Percentiles rank a stretch among this genome's conserved stretches.
Conservation (phyloP, 2,113 vertebrate species). For the Solenodon paradoxus region DNA sequence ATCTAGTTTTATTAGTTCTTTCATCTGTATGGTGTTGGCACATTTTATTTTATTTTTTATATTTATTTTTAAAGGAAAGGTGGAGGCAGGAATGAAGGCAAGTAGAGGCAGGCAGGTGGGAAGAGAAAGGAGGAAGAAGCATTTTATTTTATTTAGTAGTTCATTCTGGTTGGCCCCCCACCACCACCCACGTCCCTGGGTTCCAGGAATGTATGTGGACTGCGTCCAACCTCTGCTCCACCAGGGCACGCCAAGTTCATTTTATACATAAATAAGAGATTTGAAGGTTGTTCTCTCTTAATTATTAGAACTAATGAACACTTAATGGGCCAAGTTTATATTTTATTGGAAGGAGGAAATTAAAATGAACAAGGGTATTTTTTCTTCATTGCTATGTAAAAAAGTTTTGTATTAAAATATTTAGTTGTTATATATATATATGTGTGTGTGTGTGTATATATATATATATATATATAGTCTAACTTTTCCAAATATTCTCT, state of each 20-base stretch:
- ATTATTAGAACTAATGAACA: slow-evolving; percentile 45
- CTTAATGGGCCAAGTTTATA: slow-evolving; percentile 14
- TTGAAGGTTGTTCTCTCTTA: slow-evolving; percentile 32
- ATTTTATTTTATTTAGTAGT: no score
- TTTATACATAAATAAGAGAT: slow-evolving; percentile 32
- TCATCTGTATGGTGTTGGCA: background rate
- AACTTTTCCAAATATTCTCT: slow-evolving; percentile 4
- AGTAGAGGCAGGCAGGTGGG: no score
- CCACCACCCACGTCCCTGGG: no score
- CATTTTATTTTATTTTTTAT: no score
- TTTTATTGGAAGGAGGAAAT: slow-evolving; percentile 48
- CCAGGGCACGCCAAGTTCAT: no score
- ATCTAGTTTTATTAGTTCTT: background rate
- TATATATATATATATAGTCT: background rate
- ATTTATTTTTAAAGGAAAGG: no score
- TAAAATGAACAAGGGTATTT: slow-evolving; percentile 28
- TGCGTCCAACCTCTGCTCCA: no score
- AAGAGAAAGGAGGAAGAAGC: no score
- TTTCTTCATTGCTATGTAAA: slow-evolving; percentile 13
- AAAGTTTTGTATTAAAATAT: no score
- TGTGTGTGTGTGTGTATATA: background rate
- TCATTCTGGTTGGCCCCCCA: no score
- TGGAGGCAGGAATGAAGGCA: no score
- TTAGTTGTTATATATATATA: slow-evolving; percentile 15
- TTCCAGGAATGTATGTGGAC: no score